phyloP scores from a whole-genome alignment of 2,113 vertebrate species.

The Charina bottae region DNA sequence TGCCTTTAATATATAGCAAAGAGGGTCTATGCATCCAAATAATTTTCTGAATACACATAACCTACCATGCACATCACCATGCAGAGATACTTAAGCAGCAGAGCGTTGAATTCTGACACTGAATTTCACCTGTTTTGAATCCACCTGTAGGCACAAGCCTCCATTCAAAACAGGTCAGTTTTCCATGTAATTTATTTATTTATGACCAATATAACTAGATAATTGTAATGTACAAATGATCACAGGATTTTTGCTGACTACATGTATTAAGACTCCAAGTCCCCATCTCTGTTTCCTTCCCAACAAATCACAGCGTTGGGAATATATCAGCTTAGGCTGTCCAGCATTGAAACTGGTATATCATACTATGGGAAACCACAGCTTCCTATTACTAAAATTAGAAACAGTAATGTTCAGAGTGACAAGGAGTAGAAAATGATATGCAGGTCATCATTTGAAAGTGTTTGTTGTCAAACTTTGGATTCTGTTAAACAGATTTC shows the following conservation, averaged over 20 bases:
- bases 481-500: background rate
- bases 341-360: background rate
- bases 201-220: background rate
- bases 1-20: too few relatives aligned
- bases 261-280: background rate
- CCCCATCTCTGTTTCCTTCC: background rate
- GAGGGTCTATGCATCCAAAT: too few relatives aligned
- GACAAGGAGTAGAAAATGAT: background rate
- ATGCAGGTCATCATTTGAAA: background rate
- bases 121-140: background rate
- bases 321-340: background rate
- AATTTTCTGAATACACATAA: too few relatives aligned
- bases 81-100: background rate
- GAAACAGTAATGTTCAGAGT: background rate
- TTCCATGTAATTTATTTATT: constrained; percentile 2
- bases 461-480: background rate
- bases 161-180: background rate
- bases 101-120: background rate
- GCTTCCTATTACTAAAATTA: background rate
- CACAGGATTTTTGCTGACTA: background rate
- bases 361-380: background rate
- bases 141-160: background rate
- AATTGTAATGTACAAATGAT: background rate
- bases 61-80: background rate
- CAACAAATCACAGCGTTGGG: background rate